These are phyloP conservation scores for Trimorus sp. DNA, from an alignment of 2,888 invertebrate genomes.

Conservation along the genomic window DNA sequence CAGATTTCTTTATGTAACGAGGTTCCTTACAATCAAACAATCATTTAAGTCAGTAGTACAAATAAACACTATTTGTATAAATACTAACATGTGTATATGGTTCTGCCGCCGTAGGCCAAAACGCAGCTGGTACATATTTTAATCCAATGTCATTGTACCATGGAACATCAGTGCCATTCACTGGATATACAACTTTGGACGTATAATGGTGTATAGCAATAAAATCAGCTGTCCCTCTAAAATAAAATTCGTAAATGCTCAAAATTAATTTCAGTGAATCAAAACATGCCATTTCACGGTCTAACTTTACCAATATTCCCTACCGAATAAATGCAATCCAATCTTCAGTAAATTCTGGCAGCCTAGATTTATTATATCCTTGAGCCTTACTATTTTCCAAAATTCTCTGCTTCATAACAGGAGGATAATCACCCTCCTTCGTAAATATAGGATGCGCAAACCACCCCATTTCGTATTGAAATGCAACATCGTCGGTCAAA, in stretches of 20 bases:
- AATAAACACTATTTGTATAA: neutral
- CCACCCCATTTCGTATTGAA: conserved; percentile 81
- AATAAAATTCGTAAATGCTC: too few species aligned
- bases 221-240: conserved; percentile 87
- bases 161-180: conserved; percentile 11
- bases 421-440: conserved; percentile 82
- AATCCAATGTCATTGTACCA: conserved; percentile 81
- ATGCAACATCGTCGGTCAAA: conserved; percentile 58
- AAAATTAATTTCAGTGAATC: too few species aligned
- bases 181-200: conserved; percentile 80
- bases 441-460: conserved; percentile 82
- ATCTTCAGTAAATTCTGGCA: conserved; percentile 78
- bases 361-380: conserved; percentile 80
- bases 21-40: too few species aligned
- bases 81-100: conserved; percentile 45
- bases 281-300: neutral
- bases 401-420: conserved; percentile 81
- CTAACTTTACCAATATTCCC: neutral
- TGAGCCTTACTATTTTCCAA: conserved; percentile 80
- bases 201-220: conserved; percentile 90
- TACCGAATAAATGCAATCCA: conserved; percentile 82
- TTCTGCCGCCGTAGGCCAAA: too few species aligned
- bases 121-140: too few species aligned
- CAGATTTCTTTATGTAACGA: too few species aligned
- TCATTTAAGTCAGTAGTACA: too few species aligned